Percentiles rank a stretch among this genome's conserved stretches.
phyloP scores from a whole-genome alignment of 1,140 invertebrate genomes.

The Drosophila orena region DNA sequence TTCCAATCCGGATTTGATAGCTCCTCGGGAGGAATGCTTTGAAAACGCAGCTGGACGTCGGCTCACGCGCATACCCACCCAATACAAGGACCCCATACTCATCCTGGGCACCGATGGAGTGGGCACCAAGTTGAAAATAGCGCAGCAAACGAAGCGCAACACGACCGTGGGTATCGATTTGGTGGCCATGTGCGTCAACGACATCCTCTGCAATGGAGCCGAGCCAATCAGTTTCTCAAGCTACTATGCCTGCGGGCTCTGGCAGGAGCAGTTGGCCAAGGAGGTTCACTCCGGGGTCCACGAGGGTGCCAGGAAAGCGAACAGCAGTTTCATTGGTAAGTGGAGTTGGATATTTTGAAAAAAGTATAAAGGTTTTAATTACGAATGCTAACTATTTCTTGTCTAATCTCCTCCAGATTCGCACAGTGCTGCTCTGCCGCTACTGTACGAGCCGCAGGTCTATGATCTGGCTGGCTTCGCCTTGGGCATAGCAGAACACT shows the following conservation, averaged over 20 bases:
- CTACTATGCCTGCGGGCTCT: constrained; percentile 95
- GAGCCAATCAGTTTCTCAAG: constrained; percentile 97
- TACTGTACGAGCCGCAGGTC: constrained; percentile 93
- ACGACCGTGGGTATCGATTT: constrained; percentile 96
- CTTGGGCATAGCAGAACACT: constrained; percentile 94
- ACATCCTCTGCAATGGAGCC: constrained; percentile 97
- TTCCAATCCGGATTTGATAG: not conserved
- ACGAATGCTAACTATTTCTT: not conserved
- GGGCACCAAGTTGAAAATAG: constrained; percentile 98
- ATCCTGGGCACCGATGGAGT: constrained; percentile 98
- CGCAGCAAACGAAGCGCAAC: constrained; percentile 91
- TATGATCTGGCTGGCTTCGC: constrained; percentile 98
- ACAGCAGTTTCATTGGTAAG: constrained; percentile 94
- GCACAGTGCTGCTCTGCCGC: constrained; percentile 98
- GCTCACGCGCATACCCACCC: constrained; percentile 64
- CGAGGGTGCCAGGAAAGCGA: constrained; percentile 92
- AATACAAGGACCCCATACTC: constrained; percentile 92
- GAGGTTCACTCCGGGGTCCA: constrained; percentile 93
- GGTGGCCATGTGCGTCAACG: constrained; percentile 99
- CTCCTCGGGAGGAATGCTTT: constrained; percentile 49
- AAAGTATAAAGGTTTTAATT: too few species aligned
- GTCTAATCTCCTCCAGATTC: constrained; percentile 87
- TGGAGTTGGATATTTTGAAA: not conserved
- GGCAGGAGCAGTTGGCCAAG: constrained; percentile 90
- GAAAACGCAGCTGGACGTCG: constrained; percentile 54